These are phyloP conservation scores for Clarias fuscus DNA, from an alignment of 2,797 vertebrate genomes.

Conservation along the genomic window DNA sequence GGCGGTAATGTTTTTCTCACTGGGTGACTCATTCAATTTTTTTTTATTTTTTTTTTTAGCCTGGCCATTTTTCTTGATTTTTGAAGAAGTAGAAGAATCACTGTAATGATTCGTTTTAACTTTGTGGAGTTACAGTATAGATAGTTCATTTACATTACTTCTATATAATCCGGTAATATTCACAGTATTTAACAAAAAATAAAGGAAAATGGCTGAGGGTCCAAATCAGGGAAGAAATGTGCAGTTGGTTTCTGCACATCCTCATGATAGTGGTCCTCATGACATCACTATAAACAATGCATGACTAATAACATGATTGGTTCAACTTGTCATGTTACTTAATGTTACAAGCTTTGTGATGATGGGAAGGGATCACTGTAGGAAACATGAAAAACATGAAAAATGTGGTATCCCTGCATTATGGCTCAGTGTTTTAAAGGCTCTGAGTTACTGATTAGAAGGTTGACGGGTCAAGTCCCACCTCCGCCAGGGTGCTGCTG, in stretches of 20 bases:
- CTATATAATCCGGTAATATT: neutral
- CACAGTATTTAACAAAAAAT: neutral
- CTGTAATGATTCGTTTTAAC: neutral
- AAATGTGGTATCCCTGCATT: neutral
- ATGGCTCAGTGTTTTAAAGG: neutral
- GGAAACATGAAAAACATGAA: neutral
- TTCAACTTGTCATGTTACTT: neutral
- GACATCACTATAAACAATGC: neutral
- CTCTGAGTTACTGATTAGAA: too few species aligned
- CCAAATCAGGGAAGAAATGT: neutral
- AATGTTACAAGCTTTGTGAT: neutral
- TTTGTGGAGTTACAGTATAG: neutral
- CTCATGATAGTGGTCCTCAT: neutral
- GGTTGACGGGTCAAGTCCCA: too few species aligned
- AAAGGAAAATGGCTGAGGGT: neutral
- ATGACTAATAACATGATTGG: neutral
- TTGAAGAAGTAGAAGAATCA: neutral
- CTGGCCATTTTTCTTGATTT: neutral
- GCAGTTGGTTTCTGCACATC: neutral
- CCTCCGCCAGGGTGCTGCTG: too few species aligned
- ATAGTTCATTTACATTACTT: neutral
- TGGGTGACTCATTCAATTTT: neutral
- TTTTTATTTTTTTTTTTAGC: neutral
- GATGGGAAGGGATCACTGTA: neutral
- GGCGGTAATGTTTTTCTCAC: conserved; percentile 2